Conservation (phyloP, 2,797 vertebrate species). For the Xiphophorus birchmanni region DNA sequence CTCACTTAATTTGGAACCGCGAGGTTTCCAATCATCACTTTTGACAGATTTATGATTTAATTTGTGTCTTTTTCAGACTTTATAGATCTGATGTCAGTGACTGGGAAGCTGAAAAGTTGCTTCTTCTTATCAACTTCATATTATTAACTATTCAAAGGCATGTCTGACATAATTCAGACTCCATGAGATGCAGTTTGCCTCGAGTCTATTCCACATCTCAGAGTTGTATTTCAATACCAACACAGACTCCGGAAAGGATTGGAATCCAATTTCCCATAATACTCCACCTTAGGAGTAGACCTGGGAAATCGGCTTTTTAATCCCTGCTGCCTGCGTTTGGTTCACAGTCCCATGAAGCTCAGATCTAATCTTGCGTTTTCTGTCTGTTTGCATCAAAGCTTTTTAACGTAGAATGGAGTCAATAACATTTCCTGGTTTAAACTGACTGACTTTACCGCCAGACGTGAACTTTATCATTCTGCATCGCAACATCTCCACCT, state of each 20-base stretch:
- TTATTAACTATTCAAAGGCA: slow-evolving; percentile 1
- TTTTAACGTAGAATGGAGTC: slow-evolving; percentile 8
- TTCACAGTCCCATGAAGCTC: slow-evolving; percentile 45
- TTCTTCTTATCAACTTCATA: background rate
- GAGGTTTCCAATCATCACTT: background rate
- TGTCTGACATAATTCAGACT: background rate
- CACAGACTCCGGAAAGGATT: slow-evolving; percentile 40
- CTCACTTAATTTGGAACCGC: background rate
- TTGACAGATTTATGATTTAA: background rate
- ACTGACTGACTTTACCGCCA: background rate
- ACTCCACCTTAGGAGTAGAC: slow-evolving; percentile 59
- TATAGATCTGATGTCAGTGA: background rate
- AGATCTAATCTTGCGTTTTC: slow-evolving; percentile 54
- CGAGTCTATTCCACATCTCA: slow-evolving; percentile 21
- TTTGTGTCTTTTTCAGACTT: background rate
- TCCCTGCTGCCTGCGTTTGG: slow-evolving; percentile 53
- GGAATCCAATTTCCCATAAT: slow-evolving; percentile 71
- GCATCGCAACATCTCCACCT: background rate
- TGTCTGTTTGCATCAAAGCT: slow-evolving; percentile 40
- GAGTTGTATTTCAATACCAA: slow-evolving; percentile 33
- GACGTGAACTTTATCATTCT: background rate
- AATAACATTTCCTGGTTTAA: background rate
- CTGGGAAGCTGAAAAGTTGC: background rate
- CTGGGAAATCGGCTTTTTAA: slow-evolving; percentile 71
- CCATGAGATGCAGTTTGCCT: slow-evolving; percentile 6